Conservation (phyloP, 2,888 invertebrate genomes). For the Diaperis boleti region DNA sequence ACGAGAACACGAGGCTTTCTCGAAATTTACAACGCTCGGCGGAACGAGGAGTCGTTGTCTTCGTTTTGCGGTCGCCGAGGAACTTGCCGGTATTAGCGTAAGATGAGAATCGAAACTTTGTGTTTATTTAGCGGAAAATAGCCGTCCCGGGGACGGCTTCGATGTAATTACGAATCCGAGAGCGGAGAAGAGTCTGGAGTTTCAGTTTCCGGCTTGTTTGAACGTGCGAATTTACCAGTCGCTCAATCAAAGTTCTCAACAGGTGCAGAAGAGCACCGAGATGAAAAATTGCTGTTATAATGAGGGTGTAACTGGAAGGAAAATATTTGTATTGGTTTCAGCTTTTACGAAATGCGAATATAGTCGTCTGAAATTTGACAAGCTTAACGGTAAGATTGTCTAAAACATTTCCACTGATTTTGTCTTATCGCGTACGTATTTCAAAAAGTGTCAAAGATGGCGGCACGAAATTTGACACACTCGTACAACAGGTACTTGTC, state of each 20-base stretch:
- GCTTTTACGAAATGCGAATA: too few relatives aligned
- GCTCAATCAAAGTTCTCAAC: not conserved
- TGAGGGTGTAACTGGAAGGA: not conserved
- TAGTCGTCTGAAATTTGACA: too few relatives aligned
- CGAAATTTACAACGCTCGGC: not conserved
- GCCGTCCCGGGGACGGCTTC: not conserved
- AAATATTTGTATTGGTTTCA: not conserved
- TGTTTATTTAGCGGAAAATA: not conserved
- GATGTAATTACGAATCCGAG: not conserved
- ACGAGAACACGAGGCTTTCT: constrained; percentile 4
- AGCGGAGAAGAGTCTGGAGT: not conserved
- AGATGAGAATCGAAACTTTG: not conserved
- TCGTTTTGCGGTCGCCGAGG: not conserved
- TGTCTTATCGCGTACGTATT: too few relatives aligned
- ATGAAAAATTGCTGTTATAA: too few relatives aligned
- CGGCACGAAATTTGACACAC: too few relatives aligned
- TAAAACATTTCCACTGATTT: too few relatives aligned
- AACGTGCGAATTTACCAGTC: not conserved
- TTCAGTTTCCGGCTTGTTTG: too few relatives aligned
- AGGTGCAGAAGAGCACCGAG: too few relatives aligned
- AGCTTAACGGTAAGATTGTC: too few relatives aligned
- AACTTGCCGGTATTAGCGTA: not conserved
- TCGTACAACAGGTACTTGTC: too few relatives aligned
- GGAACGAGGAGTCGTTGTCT: not conserved
- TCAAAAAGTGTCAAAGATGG: too few relatives aligned